Conservation (phyloP, 2,888 invertebrate genomes). For the Tipula lateralis region DNA sequence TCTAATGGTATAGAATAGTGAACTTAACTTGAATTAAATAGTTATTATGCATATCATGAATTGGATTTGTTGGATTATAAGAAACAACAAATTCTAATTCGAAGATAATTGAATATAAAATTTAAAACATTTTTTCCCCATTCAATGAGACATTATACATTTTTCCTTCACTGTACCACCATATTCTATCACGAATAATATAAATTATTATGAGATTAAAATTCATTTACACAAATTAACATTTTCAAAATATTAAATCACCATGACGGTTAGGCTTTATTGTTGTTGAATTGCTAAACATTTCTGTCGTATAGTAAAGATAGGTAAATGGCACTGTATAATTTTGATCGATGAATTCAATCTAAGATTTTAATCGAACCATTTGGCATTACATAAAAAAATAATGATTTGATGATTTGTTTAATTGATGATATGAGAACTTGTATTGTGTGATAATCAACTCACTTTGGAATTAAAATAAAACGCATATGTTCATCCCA, state of each 20-base stretch:
- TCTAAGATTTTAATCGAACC: background rate
- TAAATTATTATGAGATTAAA: conserved; percentile 19
- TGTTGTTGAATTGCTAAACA: background rate
- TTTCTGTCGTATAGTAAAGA: background rate
- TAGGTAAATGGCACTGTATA: background rate
- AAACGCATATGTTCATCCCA: background rate
- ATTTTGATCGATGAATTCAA: background rate
- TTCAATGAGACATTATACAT: too few species aligned
- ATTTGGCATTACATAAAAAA: background rate
- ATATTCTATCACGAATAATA: background rate
- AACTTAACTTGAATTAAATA: too few species aligned
- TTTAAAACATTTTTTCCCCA: too few species aligned
- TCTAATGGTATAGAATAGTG: too few species aligned
- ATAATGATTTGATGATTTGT: background rate
- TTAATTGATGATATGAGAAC: background rate
- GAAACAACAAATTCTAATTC: too few species aligned
- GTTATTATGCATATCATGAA: too few species aligned
- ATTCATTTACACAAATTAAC: background rate
- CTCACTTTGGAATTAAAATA: background rate
- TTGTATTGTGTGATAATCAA: background rate
- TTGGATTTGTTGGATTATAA: too few species aligned
- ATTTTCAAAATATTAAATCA: background rate
- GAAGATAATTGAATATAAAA: too few species aligned
- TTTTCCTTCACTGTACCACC: background rate
- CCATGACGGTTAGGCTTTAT: background rate